A percentile compares a stretch with the other conserved stretches of the same genome.
Conservation (phyloP, 2,888 invertebrate genomes). For the Metellina segmentata region DNA sequence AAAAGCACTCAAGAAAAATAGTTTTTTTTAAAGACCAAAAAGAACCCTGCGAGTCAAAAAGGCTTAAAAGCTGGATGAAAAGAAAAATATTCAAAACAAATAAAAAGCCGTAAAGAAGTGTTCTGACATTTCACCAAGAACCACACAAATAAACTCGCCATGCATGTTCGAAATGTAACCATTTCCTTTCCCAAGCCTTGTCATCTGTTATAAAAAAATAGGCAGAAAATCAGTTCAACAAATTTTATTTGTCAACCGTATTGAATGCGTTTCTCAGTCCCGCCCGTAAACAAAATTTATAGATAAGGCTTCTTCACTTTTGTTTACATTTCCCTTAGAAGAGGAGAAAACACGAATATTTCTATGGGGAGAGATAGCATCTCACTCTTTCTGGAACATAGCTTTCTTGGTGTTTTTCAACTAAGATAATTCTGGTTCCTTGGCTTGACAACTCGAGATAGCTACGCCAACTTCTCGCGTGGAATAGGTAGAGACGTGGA, state of each 20-base stretch:
- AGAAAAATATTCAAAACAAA: not conserved
- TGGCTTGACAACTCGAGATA: too few relatives aligned
- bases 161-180: not conserved
- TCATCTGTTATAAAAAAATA: not conserved
- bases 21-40: not conserved
- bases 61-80: not conserved
- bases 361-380: not conserved
- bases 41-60: not conserved
- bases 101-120: not conserved
- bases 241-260: not conserved
- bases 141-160: not conserved
- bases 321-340: not conserved
- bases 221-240: not conserved
- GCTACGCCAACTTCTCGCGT: too few relatives aligned
- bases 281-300: not conserved
- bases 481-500: too few relatives aligned
- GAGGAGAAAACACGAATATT: not conserved
- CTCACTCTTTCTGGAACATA: not conserved
- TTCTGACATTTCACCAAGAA: not conserved
- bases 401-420: not conserved
- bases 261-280: not conserved
- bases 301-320: not conserved
- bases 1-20: too few relatives aligned
- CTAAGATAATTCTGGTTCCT: too few relatives aligned
- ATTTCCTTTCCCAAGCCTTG: not conserved